Base-by-base conservation (phyloP, 92 coral and sea anemone species). In the Parazoanthus swiftii region DNA sequence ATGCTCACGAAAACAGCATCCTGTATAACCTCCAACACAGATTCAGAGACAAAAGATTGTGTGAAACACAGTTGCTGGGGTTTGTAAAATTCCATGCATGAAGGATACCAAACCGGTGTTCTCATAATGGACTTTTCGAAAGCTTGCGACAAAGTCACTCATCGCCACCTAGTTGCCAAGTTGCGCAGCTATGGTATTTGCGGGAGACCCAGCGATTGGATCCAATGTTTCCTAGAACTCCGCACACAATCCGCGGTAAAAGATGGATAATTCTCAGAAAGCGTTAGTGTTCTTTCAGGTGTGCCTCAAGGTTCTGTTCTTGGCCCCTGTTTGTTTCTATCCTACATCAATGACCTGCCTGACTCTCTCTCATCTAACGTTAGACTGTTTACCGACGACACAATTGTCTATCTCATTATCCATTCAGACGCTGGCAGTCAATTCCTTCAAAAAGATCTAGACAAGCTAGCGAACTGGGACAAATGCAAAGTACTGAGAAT, bases 21-120 rank as follows among this genome's bases (percentile, higher is more conserved):
- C 85, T 86, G 16, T 90, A 86, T 68, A 51, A 81, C 36, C 88
- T 90, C n/a, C 90, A 90, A 35, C 88, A 86, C 79, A 88, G 88
- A 3, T 86, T 90, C 66, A 86, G 92, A 39, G 90, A 51, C 66
- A 90, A 59, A 68, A 65, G 89, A 26, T 85, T 86, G 7, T 89
- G 92, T 58, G 88, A 88, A 74, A 88, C 91, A 2, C 91, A 88
- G 39, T 79, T 88, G 18, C 75, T 86, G 39, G 84, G 83, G 15
- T 76, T 86, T 15, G 70, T 54, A 54, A 13, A 86, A 86, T 39
- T 14, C 5, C 51, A 86, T 76, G 89, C 89, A 76, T 38, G 83
- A 48, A 0, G 84, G 89, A 5, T 35, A 11, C 9, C 89, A 86
- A 25, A 73, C 88, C 4, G 86, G 66, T 36, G 51, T 85, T 35